Base-by-base conservation (phyloP, 2,797 vertebrate genomes). In the Darevskia nairensis region DNA sequence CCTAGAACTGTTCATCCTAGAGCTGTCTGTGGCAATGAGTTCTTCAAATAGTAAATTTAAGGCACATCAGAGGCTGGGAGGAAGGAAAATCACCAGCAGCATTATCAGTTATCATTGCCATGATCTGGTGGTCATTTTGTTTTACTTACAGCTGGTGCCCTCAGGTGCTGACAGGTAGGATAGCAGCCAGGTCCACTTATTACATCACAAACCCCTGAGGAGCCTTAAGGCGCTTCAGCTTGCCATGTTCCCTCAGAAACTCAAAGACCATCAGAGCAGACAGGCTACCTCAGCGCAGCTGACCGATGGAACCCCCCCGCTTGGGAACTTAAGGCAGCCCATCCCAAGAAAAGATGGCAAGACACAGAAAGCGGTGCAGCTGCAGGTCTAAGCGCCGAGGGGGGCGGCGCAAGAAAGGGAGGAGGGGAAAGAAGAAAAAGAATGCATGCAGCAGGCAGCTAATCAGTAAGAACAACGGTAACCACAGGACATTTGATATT, bases 401-500 rank as follows among this genome's bases (percentile, higher is more conserved):
- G 61, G 11, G 32, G 8, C 41, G 41, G 8, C 59, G 7, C 23
- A 81, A 59, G 15, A 61, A 13, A 8, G 23, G 66, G n/a, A 9
- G 19, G 66, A 41, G 21, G 23, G 25, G 61, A 13, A 69, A 32
- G 10, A 89, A 82, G 77, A 89, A 85, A 41, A 86, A 82, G 27
- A 89, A 85, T 21, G 13, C 27, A 39, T 86, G 79, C 3, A 29
- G 6, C 32, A 86, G 3, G 32, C 84, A 89, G 11, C 59, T 81
- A 59, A 77, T 89, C 79, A 85, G 44, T 85, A 89, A 86, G 88
- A 89, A 80, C 8, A 69, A 87, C 21, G 84, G 84, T 89, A 85
- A 85, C 71, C 69, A 59, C 32, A n/a, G 13, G 50, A 32, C 35
- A 41, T 2, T 80, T 89, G 41, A 75, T 41, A 66, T 25, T n/a